Evolutionary conservation across 2,888 invertebrate genomes (phyloP).

Genomic region (Drosophila mettleri): DNA sequence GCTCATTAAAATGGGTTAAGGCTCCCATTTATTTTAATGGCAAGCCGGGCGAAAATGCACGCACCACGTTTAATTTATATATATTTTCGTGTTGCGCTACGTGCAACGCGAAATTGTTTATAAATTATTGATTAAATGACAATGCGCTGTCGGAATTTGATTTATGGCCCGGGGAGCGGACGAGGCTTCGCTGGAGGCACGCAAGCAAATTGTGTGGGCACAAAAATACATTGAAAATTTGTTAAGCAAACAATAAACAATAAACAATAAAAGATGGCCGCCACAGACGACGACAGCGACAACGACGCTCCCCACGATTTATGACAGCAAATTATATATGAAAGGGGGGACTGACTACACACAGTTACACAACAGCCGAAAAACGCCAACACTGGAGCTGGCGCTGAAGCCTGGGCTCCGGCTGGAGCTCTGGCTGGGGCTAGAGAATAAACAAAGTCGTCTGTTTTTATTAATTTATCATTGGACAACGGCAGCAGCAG

Average conservation of each 20-base stretch:
- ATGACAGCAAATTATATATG: slow-evolving; percentile 72
- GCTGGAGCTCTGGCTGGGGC: slow-evolving; percentile 8
- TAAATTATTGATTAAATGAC: slow-evolving; percentile 83
- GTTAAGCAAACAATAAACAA: slow-evolving; percentile 75
- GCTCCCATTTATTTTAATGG: slow-evolving; percentile 46
- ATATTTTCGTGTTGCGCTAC: slow-evolving; percentile 12
- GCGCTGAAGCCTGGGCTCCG: slow-evolving; percentile 7
- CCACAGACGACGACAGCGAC: slow-evolving; percentile 26
- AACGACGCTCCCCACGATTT: slow-evolving; percentile 52
- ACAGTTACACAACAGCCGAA: slow-evolving; percentile 46
- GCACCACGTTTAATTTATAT: slow-evolving; percentile 44
- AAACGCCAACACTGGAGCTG: slow-evolving; percentile 23
- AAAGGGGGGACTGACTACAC: slow-evolving; percentile 46
- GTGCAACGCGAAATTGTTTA: slow-evolving; percentile 71
- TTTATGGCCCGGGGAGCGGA: slow-evolving; percentile 66
- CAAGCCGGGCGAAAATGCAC: slow-evolving; percentile 30
- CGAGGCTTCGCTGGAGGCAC: slow-evolving; percentile 54
- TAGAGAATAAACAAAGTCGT: slow-evolving; percentile 56
- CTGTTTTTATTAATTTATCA: slow-evolving; percentile 82
- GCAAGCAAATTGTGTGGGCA: slow-evolving; percentile 66
- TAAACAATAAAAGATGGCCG: slow-evolving; percentile 78
- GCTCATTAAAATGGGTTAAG: slow-evolving; percentile 58
- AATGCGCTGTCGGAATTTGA: slow-evolving; percentile 82
- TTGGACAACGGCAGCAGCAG: slow-evolving; percentile 44
- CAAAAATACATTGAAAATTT: slow-evolving; percentile 71